Evolutionary conservation across 1,140 invertebrate species (phyloP).

Genomic region (Papilio polytes): DNA sequence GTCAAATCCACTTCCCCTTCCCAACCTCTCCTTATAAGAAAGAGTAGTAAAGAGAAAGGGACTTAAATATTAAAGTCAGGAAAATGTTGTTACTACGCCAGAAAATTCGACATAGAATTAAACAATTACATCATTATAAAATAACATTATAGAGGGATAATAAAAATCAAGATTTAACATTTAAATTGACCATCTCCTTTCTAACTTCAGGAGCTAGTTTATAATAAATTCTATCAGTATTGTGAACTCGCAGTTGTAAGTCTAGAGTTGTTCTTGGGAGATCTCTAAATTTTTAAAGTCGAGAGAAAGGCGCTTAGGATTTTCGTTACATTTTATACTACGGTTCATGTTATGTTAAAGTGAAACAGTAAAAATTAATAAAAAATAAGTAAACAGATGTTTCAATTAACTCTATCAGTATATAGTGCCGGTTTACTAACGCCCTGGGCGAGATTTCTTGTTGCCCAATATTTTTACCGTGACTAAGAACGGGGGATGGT

Average conservation of each 20-base stretch:
- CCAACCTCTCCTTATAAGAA: too few relatives aligned
- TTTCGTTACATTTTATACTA: background rate
- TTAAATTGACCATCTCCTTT: background rate
- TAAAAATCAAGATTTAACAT: background rate
- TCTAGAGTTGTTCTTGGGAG: conserved; percentile 2
- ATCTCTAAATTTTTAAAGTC: background rate
- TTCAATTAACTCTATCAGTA: background rate
- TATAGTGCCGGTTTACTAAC: background rate
- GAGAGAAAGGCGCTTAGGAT: background rate
- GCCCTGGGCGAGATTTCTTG: too few relatives aligned
- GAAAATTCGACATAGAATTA: too few relatives aligned
- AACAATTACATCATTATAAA: background rate
- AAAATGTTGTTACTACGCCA: too few relatives aligned
- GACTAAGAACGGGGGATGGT: too few relatives aligned
- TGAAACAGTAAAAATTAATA: background rate
- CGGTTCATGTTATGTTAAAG: background rate
- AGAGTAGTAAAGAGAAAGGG: too few relatives aligned
- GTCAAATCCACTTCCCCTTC: too few relatives aligned
- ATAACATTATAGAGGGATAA: background rate
- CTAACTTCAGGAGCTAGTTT: background rate
- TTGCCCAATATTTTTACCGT: too few relatives aligned
- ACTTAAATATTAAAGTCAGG: too few relatives aligned
- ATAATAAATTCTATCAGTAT: background rate
- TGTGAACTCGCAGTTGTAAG: background rate
- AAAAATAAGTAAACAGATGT: background rate